A percentile compares a stretch with the other conserved stretches of the same genome.
Evolutionary conservation across 1,140 invertebrate genomes (phyloP).

Genomic region (Macrocentrus cingulum): DNA sequence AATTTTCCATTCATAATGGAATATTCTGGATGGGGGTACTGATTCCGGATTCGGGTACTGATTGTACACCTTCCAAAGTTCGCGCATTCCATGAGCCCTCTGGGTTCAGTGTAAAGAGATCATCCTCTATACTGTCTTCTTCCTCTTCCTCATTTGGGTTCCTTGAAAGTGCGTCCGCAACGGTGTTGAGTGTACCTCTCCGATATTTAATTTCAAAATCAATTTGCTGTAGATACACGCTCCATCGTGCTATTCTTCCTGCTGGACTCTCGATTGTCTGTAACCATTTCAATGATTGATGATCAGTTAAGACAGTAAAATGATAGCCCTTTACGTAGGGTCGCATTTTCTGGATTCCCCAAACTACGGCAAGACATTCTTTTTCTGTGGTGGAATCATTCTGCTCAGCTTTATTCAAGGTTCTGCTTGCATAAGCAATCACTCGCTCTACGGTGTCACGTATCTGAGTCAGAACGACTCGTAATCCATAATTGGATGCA

Average conservation of each 20-base stretch:
- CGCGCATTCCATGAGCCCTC: too few relatives aligned
- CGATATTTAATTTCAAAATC: constrained; percentile 45
- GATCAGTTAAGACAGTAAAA: constrained; percentile 57
- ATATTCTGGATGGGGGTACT: constrained; percentile 14
- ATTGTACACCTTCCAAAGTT: too few relatives aligned
- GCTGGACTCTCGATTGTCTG: constrained; percentile 45
- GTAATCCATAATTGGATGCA: constrained; percentile 38
- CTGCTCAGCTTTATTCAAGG: constrained; percentile 41
- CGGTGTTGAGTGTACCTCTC: constrained; percentile 40
- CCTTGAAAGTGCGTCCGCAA: constrained; percentile 43
- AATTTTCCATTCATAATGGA: not conserved
- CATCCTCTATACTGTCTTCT: not conserved
- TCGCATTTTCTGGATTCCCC: constrained; percentile 49
- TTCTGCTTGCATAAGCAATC: constrained; percentile 49
- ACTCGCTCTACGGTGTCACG: constrained; percentile 33
- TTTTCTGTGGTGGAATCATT: constrained; percentile 55
- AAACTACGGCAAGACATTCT: constrained; percentile 56
- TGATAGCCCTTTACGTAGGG: constrained; percentile 49
- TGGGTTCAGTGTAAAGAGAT: too few relatives aligned
- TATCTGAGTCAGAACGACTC: constrained; percentile 37
- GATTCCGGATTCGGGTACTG: too few relatives aligned
- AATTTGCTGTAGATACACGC: constrained; percentile 47
- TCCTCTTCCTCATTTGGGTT: not conserved
- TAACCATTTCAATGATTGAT: constrained; percentile 54
- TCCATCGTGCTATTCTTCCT: constrained; percentile 53